Evolutionary conservation across 2,113 vertebrate genomes (phyloP).

Genomic region (Nibea coibor): DNA sequence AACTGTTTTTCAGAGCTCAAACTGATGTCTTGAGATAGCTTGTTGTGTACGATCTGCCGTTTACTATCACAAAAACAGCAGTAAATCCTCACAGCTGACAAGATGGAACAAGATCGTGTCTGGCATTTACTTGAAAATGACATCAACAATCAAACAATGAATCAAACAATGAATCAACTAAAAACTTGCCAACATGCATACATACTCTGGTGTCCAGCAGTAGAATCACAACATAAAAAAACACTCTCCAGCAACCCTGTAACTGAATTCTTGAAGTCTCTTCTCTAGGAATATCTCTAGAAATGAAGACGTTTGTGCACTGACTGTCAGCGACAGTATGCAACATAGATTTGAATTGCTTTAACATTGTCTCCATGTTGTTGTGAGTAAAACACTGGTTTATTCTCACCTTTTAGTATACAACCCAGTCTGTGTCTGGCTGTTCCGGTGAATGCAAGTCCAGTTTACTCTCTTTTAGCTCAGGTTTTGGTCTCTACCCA

Average conservation of each 20-base stretch:
- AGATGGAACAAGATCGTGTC: neutral
- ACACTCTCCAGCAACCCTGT: neutral
- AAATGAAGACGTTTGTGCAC: too few species aligned
- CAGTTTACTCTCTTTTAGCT: neutral
- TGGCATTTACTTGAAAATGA: neutral
- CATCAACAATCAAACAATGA: neutral
- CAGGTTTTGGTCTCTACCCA: neutral
- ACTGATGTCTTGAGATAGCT: neutral
- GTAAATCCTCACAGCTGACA: neutral
- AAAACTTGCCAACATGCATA: neutral
- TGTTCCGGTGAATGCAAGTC: neutral
- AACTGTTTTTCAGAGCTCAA: neutral
- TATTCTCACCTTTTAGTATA: neutral
- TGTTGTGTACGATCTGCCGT: neutral
- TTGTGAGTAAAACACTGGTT: neutral
- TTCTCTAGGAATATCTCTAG: too few species aligned
- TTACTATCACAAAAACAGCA: neutral
- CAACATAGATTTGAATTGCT: neutral
- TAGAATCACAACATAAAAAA: neutral
- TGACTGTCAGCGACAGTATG: too few species aligned
- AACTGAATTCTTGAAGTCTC: too few species aligned
- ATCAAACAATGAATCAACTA: neutral
- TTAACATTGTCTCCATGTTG: slow-evolving; percentile 2
- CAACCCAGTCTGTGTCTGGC: neutral
- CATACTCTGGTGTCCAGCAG: neutral